A percentile compares a stretch with the other conserved stretches of the same genome.
Conservation (phyloP, 1,140 invertebrate species). For the Bombus impatiens region DNA sequence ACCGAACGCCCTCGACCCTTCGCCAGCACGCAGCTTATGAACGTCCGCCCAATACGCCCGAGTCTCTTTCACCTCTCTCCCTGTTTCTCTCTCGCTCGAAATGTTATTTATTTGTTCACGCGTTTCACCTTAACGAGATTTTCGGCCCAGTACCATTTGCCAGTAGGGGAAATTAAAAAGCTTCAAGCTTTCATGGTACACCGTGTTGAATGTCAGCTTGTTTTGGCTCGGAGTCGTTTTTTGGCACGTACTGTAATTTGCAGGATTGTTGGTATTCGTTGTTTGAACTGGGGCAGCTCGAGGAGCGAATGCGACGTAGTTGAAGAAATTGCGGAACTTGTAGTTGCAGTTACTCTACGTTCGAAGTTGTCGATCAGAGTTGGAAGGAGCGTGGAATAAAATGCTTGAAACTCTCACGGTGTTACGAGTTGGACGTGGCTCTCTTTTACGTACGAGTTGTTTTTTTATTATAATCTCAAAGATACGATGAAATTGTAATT, state of each 20-base stretch:
- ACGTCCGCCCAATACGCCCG: conserved; percentile 47
- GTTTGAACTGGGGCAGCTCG: no score
- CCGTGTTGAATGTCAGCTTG: no score
- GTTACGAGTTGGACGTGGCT: no score
- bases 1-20: conserved; percentile 20
- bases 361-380: no score
- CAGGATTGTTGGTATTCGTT: background rate
- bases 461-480: no score
- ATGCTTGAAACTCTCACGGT: no score
- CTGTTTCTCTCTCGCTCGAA: background rate
- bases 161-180: conserved; percentile 2
- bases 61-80: conserved; percentile 11
- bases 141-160: background rate
- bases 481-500: no score
- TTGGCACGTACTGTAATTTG: background rate
- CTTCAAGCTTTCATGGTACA: background rate
- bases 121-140: conserved; percentile 36
- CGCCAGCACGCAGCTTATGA: conserved; percentile 31
- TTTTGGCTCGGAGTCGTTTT: background rate
- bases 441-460: no score
- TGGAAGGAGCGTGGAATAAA: no score
- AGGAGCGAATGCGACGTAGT: no score
- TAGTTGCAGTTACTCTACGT: no score
- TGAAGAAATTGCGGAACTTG: no score
- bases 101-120: conserved; percentile 58